Evolutionary conservation across 2,113 vertebrate genomes (phyloP), one percentile per base, ranked within the genome.

Genomic region (Glaucidium brasilianum): DNA sequence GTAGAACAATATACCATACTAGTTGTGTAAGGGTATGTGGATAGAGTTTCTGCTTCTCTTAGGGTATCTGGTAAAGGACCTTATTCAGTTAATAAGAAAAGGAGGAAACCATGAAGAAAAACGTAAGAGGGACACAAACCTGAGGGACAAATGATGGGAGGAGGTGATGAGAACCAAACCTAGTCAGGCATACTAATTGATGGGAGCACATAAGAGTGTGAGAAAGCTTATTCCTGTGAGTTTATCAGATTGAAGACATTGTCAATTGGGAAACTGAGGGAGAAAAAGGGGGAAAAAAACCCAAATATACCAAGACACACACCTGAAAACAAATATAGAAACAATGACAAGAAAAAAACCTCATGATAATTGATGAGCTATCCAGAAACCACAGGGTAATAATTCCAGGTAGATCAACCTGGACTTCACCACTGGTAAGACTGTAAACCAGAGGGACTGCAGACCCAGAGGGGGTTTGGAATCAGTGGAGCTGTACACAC

Each of bases 171-270:
- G 15, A 15, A 45, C 4, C 20, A 63, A 45, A 72, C 30, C 34
- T 71, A 4, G 3, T 43, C 34, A 78, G 22, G 41, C 19, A 34
- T 14, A n/a, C 3, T 58, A 63, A 64, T 11, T 64, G 20, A 49
- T 49, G 5, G 5, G 1, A 4, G 8, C 6, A 72, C 1, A 0
- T 49, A 20, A 50, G 12, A 49, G 9, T 29, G 2, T 43, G 8
- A 49, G 15, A 43, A 53, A 23, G 8, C 45, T 77, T 68, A 64
- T 69, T 81, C 49, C 7, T 49, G 6, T 0, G 1, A 60, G 23
- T 11, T 71, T 86, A 39, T 77, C 12, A 29, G 34, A n/a, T 10
- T 0, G 3, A 17, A 18, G 30, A 45, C 30, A 13, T 62, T 80
- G 14, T 49, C 25, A 30, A 6, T 18, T 55, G 18, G 11, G 26